Evolutionary conservation across 2,888 invertebrate genomes (phyloP).

Genomic region (Idaea biselata): DNA sequence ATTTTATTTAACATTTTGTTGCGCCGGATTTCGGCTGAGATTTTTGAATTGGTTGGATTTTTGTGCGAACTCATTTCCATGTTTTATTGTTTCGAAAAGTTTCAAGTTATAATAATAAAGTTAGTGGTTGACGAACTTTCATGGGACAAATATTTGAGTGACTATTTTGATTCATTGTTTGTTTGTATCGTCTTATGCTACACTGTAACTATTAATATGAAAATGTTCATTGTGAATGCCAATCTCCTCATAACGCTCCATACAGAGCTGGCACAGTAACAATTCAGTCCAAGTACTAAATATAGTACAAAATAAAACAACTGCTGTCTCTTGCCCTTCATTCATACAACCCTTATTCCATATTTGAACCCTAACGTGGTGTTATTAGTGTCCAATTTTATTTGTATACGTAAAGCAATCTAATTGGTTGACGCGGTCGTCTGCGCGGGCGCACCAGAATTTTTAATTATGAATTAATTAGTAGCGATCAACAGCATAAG

Average conservation of each 20-base stretch:
- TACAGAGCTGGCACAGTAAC: conserved; percentile 74
- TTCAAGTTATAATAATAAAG: no score
- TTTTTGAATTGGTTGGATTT: not conserved
- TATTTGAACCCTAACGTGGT: conserved; percentile 50
- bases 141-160: no score
- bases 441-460: conserved; percentile 76
- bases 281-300: conserved; percentile 76
- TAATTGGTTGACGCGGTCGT: conserved; percentile 71
- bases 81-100: not conserved
- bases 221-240: conserved; percentile 50
- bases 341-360: conserved; percentile 53
- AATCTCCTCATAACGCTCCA: conserved; percentile 55
- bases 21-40: not conserved
- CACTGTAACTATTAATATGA: conserved; percentile 24
- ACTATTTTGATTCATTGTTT: no score
- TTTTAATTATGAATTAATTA: conserved; percentile 81
- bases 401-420: conserved; percentile 45
- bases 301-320: conserved; percentile 80
- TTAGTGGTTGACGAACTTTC: no score
- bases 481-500: conserved; percentile 72
- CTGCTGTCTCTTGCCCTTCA: conserved; percentile 79
- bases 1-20: not conserved
- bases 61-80: not conserved
- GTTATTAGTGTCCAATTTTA: conserved; percentile 58
- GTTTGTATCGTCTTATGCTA: not conserved